Base-by-base conservation (phyloP, 2,797 vertebrate genomes). In the Sarcophilus harrisii region DNA sequence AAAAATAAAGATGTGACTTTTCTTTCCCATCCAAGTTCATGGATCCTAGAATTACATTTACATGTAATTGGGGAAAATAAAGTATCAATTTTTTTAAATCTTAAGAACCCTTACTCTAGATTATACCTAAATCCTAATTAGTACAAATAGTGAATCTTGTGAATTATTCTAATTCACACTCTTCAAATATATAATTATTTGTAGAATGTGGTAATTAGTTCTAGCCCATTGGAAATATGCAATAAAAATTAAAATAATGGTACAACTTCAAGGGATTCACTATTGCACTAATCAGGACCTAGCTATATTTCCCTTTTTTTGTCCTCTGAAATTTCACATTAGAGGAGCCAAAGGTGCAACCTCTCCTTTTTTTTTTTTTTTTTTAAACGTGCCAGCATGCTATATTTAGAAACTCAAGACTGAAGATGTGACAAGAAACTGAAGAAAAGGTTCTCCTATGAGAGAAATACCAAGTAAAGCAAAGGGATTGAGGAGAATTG, bases 401-500 rank as follows among this genome's bases (percentile, higher is more conserved):
- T 87, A 87, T 87, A 27, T 87, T 87, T 87, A 87, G 73, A 87
- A 87, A 87, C 21, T 87, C 73, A 27, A 49, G 73, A 87, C 73
- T 87, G 38, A 87, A 87, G 73, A 81, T 45, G 38, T 87, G 73
- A 5, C 38, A 87, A 45, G 18, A 87, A 49, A 87, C 21, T 87
- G 21, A 45, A 73, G 62, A 62, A 52, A 66, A n/a, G 21, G 87
- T 18, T 45, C 8, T 9, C 38, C 21, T 81, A 9, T 87, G 73
- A 87, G 73, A 49, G 73, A 87, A 87, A 87, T 49, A n/a, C 4
- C 6, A 1, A 11, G 89, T 21, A 3, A 58, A 91, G 93, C 21
- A 57, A 1, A 16, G 54, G 91, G 45, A 1, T 14, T 92, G 18
- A 93, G 87, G 28, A 94, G 94, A 94, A 96, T 92, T 81, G 60